Evolutionary conservation across 2,113 vertebrate species (phyloP).

Genomic region (Varanus salvator): DNA sequence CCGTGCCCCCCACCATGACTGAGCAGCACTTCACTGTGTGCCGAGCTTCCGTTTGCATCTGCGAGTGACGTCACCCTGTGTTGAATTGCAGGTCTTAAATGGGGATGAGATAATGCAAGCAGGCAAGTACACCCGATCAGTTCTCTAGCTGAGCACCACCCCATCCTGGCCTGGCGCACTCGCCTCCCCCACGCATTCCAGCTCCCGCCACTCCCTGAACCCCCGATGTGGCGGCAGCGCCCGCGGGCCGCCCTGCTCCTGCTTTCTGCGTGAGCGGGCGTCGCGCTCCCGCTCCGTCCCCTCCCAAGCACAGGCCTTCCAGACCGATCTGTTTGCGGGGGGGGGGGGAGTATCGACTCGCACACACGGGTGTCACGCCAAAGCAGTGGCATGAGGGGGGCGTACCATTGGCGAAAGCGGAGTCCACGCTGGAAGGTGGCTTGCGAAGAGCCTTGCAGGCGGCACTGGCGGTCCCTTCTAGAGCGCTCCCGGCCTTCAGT

Average conservation of each 20-base stretch:
- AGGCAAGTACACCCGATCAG: conserved; percentile 89
- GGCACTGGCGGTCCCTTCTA: background rate
- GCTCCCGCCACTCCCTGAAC: conserved; percentile 74
- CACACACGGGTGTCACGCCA: background rate
- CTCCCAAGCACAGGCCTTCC: conserved; percentile 32
- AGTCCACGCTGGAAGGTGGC: no score
- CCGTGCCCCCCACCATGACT: conserved; percentile 12
- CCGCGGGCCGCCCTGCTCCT: background rate
- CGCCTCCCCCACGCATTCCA: conserved; percentile 84
- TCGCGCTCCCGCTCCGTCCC: conserved; percentile 16
- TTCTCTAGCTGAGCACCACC: conserved; percentile 81
- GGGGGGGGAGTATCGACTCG: background rate
- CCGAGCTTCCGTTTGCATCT: conserved; percentile 66
- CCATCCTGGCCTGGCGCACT: conserved; percentile 77
- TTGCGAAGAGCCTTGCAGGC: no score
- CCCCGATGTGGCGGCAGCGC: background rate
- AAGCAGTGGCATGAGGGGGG: background rate
- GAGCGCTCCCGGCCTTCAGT: background rate
- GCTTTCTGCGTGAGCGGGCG: conserved; percentile 28
- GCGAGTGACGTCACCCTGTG: conserved; percentile 85
- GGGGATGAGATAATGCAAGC: conserved; percentile 89
- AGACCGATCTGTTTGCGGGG: conserved; percentile 30
- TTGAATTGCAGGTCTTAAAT: conserved; percentile 97
- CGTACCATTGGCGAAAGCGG: no score
- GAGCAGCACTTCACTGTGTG: conserved; percentile 61